These are phyloP conservation scores for Drosophila tristis DNA, from an alignment of 1,140 invertebrate genomes.

Conservation along the genomic window DNA sequence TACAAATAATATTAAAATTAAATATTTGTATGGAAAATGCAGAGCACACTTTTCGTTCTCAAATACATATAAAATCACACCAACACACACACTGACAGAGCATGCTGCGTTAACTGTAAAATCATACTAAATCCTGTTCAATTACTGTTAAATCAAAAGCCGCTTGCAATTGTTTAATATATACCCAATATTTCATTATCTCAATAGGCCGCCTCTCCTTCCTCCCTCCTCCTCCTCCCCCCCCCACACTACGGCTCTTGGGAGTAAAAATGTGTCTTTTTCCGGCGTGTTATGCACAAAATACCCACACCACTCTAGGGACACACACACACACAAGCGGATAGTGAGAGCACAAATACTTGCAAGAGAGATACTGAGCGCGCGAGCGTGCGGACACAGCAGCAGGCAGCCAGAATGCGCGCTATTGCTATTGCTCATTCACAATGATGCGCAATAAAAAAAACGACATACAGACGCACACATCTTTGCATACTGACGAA, in stretches of 20 bases:
- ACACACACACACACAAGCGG: constrained; percentile 17
- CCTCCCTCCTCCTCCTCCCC: no score
- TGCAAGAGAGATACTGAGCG: constrained; percentile 8
- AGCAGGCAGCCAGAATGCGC: constrained; percentile 53
- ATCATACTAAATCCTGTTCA: no score
- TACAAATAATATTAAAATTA: no score
- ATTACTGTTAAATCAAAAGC: background rate
- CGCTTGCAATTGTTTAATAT: constrained; percentile 20
- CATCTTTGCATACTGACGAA: constrained; percentile 66
- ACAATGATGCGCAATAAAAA: constrained; percentile 80
- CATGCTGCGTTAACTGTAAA: no score
- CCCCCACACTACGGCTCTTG: constrained; percentile 1
- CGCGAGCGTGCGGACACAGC: constrained; percentile 28
- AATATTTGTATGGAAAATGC: no score
- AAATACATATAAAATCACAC: no score
- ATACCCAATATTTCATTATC: constrained; percentile 28
- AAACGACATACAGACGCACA: constrained; percentile 43
- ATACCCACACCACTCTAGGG: constrained; percentile 11
- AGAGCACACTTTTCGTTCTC: no score
- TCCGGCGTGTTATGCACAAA: constrained; percentile 56
- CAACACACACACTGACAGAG: no score
- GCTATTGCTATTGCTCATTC: constrained; percentile 67
- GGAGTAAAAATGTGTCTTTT: constrained; percentile 40
- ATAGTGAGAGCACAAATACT: constrained; percentile 20
- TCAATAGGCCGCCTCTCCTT: constrained; percentile 10